phyloP scores from a whole-genome alignment of 2,797 vertebrate genomes.

The Centroberyx gerrardi region DNA sequence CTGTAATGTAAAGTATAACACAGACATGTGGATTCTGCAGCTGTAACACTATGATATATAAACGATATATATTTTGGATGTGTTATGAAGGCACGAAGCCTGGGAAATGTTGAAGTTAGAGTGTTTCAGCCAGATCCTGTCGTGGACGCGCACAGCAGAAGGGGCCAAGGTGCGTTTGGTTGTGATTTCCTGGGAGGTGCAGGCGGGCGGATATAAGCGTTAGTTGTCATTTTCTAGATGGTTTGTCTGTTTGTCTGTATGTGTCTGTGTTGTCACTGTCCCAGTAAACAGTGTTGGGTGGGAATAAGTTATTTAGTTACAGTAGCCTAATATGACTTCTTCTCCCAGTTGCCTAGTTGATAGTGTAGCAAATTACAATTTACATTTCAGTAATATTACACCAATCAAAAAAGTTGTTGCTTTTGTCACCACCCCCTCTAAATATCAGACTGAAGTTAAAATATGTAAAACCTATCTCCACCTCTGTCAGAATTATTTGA shows the following conservation, averaged over 20 bases:
- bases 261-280: slow-evolving; percentile 18
- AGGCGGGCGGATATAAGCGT: slow-evolving; percentile 21
- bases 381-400: not conserved
- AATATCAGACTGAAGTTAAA: too few species aligned
- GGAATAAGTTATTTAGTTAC: not conserved
- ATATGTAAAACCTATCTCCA: too few species aligned
- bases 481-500: too few species aligned
- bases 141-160: slow-evolving; percentile 18
- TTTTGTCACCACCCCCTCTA: not conserved
- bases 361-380: not conserved
- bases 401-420: too few species aligned
- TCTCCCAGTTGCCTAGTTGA: slow-evolving; percentile 21
- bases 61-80: not conserved
- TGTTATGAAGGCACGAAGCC: slow-evolving; percentile 18
- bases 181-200: slow-evolving; percentile 61
- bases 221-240: too few species aligned
- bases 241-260: not conserved
- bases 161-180: slow-evolving; percentile 55
- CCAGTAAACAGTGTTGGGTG: not conserved
- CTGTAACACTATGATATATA: too few species aligned
- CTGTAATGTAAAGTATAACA: slow-evolving; percentile 14
- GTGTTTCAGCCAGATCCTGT: slow-evolving; percentile 37
- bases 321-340: too few species aligned
- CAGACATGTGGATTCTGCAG: not conserved
- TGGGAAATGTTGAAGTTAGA: slow-evolving; percentile 43